Evolutionary conservation across 2,797 vertebrate species (phyloP), one percentile per base, ranked within the genome.

Genomic region (Choloepus didactylus): DNA sequence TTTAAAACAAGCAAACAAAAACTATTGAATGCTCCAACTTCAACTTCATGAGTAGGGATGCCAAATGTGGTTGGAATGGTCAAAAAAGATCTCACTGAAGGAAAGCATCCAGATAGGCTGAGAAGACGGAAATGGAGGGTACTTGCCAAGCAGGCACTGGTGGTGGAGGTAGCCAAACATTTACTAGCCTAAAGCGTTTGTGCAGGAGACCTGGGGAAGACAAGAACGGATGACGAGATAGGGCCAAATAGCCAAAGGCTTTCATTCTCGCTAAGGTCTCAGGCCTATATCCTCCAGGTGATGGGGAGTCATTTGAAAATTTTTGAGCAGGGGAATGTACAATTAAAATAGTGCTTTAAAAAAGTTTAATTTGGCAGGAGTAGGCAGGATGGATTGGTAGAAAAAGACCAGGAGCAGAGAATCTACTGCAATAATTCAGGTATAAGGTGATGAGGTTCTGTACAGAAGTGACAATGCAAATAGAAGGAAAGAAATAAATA

Each of bases 341-440:
- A 76, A 96, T 96, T 96, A 93, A 97, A 96, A 85, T 3, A 75
- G n/a, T 92, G 87, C 90, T 91, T 97, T 97, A 92, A 94, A 95
- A 96, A 96, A 96, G 92, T 97, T 96, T 29, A 91, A 94, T 94
- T 94, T 95, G 82, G 54, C 90, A 94, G 87, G 59, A 80, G 54
- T 62, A 23, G 82, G 41, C 41, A 81, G 83, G 72, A 95, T 92
- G 83, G 76, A 94, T 92, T 89, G 72, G 90, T 59, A 5, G 41
- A 91, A 94, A 60, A 60, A 93, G 89, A 95, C 49, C 4, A 75
- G 64, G 41, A 89, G 27, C 66, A 72, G 72, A 94, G 90, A 87
- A 95, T 89, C 91, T 16, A 38, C 49, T 25, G 56, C 91, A 76
- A 27, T 96, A 96, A 97, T 75, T 97, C 94, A 95, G 82, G 73